Conservation (phyloP, 2,888 invertebrate genomes). For the Sturmia bella region DNA sequence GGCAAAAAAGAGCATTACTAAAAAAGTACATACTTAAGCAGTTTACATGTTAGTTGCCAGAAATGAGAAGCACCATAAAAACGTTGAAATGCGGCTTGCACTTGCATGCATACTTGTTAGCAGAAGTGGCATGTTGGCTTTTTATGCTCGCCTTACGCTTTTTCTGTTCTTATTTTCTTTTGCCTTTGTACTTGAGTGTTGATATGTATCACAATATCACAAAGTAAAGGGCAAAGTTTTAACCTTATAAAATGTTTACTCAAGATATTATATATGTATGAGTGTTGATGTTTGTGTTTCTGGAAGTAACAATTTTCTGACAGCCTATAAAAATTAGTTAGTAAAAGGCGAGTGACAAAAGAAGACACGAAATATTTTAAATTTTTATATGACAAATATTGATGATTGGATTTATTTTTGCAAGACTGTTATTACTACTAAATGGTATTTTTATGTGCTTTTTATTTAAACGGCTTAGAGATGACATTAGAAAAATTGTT, state of each 20-base stretch:
- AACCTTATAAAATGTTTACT: constrained; percentile 50
- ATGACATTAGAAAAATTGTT: no score
- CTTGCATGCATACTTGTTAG: not conserved
- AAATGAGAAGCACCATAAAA: constrained; percentile 41
- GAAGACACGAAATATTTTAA: not conserved
- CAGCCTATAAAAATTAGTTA: constrained; percentile 47
- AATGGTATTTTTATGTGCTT: no score
- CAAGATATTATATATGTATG: constrained; percentile 34
- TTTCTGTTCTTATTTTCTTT: not conserved
- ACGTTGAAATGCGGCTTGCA: constrained; percentile 48
- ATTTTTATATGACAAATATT: no score
- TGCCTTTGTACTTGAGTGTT: constrained; percentile 29
- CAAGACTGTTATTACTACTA: no score
- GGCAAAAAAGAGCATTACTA: constrained; percentile 44
- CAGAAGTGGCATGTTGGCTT: constrained; percentile 24
- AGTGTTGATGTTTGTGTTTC: constrained; percentile 18
- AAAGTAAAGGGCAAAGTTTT: constrained; percentile 50
- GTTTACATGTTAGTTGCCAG: constrained; percentile 20
- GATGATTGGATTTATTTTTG: no score
- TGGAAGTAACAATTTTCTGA: constrained; percentile 55
- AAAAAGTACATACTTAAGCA: not conserved
- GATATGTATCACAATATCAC: constrained; percentile 15
- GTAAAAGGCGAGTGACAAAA: constrained; percentile 8
- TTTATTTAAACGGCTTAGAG: no score
- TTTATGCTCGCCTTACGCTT: constrained; percentile 35